Percentiles rank a stretch among this genome's conserved stretches.
Evolutionary conservation across 1,140 invertebrate genomes (phyloP).

Genomic region (Helicoverpa zea): DNA sequence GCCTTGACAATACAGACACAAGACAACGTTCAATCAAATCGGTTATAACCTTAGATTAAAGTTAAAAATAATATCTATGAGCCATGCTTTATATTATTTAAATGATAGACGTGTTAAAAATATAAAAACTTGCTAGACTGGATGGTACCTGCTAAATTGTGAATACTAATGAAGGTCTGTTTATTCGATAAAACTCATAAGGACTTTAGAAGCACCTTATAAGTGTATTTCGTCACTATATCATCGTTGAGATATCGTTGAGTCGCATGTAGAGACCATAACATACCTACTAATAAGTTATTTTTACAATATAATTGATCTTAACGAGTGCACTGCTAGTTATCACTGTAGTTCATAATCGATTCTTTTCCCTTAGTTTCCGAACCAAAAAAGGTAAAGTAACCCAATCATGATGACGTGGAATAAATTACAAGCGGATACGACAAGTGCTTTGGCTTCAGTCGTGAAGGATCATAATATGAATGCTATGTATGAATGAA

Average conservation of each 20-base stretch:
- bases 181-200: not conserved
- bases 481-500: conserved; percentile 23
- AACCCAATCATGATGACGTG: not conserved
- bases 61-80: conserved; percentile 33
- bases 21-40: not conserved
- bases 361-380: too few relatives aligned
- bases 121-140: conserved; percentile 28
- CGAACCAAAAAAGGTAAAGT: not conserved
- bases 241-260: not conserved
- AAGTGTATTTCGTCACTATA: not conserved
- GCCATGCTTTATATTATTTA: not conserved
- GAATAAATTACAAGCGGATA: conserved; percentile 8
- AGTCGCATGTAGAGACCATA: too few relatives aligned
- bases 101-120: conserved; percentile 21
- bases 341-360: too few relatives aligned
- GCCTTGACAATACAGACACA: not conserved
- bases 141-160: not conserved
- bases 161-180: conserved; percentile 9
- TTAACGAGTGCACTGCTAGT: too few relatives aligned
- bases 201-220: not conserved
- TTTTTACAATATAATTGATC: too few relatives aligned
- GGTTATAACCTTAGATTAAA: not conserved
- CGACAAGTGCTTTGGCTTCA: conserved; percentile 1
- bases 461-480: conserved; percentile 1
- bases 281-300: too few relatives aligned